Evolutionary conservation across 2,797 vertebrate genomes (phyloP).

Genomic region (Ctenosaura bakeri): DNA sequence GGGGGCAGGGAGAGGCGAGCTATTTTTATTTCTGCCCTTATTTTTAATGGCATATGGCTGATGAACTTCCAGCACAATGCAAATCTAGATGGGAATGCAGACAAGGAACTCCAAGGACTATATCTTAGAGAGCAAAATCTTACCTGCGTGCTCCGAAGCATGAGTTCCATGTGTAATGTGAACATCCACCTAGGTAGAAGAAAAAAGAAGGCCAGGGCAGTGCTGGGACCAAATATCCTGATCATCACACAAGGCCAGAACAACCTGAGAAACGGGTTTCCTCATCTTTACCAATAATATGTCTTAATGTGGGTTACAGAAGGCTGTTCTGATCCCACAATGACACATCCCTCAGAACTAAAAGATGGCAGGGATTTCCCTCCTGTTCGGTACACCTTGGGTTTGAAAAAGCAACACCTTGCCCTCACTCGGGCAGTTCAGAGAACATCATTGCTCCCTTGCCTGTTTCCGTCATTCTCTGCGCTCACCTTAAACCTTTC

Average conservation of each 20-base stretch:
- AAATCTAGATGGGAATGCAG: neutral
- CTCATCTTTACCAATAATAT: too few relatives aligned
- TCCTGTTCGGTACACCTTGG: neutral
- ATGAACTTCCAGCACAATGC: too few relatives aligned
- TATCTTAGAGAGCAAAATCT: slow-evolving; percentile 18
- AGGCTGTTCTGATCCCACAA: neutral
- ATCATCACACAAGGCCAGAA: neutral
- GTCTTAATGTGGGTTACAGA: neutral
- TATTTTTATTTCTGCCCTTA: neutral
- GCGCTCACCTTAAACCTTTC: slow-evolving; percentile 88
- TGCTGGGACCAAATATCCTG: too few relatives aligned
- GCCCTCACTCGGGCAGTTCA: neutral
- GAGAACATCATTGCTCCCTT: too few relatives aligned
- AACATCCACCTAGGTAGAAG: slow-evolving; percentile 89
- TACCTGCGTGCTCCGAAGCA: slow-evolving; percentile 95
- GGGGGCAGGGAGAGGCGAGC: too few relatives aligned
- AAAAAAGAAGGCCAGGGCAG: neutral
- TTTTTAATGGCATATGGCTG: too few relatives aligned
- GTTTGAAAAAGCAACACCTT: neutral
- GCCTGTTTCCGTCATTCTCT: too few relatives aligned
- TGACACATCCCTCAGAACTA: neutral
- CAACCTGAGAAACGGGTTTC: neutral
- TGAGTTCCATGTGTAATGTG: slow-evolving; percentile 94
- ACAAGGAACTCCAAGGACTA: neutral
- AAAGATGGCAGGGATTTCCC: neutral